Evolutionary conservation across 2,113 vertebrate genomes (phyloP).

Genomic region (Micronisus gabar): DNA sequence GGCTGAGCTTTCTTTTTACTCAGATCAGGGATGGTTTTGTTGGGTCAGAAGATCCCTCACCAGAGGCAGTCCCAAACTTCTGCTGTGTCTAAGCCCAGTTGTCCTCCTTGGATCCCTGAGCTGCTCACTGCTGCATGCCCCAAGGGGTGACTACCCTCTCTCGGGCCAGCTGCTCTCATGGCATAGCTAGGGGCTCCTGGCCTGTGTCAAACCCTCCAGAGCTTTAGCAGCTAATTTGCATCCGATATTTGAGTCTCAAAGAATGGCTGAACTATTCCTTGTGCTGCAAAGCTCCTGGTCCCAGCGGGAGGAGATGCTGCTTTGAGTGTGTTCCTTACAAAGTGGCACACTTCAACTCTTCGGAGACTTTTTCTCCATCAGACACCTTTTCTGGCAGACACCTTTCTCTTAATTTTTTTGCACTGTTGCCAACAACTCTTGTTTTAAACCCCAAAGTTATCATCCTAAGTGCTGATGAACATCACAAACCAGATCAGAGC

Average conservation of each 20-base stretch:
- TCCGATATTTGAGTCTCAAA: background rate
- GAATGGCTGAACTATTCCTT: background rate
- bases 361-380: background rate
- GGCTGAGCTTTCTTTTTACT: background rate
- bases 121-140: background rate
- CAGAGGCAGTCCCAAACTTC: background rate
- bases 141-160: background rate
- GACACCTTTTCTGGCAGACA: background rate
- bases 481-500: background rate
- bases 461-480: background rate
- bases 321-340: background rate
- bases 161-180: rapidly evolving
- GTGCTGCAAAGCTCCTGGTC: background rate
- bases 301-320: background rate
- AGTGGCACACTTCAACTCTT: background rate
- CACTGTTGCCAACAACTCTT: background rate
- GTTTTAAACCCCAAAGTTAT: background rate
- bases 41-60: background rate
- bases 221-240: background rate
- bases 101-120: background rate
- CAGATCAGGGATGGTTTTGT: background rate
- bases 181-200: background rate
- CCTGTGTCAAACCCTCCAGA: background rate
- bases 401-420: background rate
- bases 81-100: background rate